Conservation (phyloP, 2,113 vertebrate genomes). For the Pleuronectes platessa region DNA sequence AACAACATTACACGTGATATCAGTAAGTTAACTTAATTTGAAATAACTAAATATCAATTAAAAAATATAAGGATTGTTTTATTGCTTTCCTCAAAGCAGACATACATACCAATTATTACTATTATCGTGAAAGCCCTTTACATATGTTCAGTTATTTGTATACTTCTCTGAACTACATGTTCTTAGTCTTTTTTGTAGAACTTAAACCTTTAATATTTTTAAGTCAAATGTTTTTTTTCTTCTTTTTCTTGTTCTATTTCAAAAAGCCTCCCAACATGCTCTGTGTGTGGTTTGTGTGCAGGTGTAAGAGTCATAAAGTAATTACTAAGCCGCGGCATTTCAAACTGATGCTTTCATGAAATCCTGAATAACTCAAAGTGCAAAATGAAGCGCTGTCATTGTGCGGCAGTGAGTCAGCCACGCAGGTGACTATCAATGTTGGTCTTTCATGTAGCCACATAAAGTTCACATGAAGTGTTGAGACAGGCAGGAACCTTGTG, state of each 20-base stretch:
- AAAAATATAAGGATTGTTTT: not conserved
- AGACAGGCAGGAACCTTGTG: conserved; percentile 40
- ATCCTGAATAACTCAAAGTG: conserved; percentile 15
- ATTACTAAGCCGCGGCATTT: not conserved
- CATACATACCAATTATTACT: not conserved
- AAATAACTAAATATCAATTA: not conserved
- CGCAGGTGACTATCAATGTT: conserved; percentile 15
- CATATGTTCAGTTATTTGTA: too few relatives aligned
- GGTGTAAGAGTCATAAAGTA: not conserved
- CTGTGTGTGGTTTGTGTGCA: not conserved
- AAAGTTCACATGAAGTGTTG: conserved; percentile 33
- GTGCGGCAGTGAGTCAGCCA: not conserved
- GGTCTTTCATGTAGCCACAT: conserved; percentile 35
- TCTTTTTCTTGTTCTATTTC: too few relatives aligned
- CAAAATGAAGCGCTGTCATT: conserved; percentile 1
- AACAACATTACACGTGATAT: not conserved
- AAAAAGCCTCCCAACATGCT: conserved; percentile 15
- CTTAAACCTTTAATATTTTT: too few relatives aligned
- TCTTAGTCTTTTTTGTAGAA: too few relatives aligned
- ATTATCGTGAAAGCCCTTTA: not conserved
- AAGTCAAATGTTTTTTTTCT: too few relatives aligned
- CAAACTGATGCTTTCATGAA: conserved; percentile 4
- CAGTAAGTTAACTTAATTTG: not conserved
- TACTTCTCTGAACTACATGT: too few relatives aligned
- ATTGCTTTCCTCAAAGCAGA: not conserved